Evolutionary conservation across 2,113 vertebrate species (phyloP), one percentile per base, ranked within the genome.

Genomic region (Elachura formosa): DNA sequence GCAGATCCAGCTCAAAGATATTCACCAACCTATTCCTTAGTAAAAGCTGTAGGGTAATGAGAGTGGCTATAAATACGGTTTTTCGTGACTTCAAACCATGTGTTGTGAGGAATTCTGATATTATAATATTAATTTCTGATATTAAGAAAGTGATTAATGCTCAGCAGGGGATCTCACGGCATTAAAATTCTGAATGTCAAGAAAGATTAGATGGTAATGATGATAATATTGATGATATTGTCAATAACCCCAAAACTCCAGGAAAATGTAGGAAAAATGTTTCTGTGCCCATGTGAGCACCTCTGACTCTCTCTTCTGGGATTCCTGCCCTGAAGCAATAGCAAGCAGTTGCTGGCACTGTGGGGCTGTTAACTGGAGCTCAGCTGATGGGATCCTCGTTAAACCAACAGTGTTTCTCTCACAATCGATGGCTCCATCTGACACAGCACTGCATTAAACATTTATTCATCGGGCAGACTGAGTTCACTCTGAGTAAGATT

Each of bases 351-450:
- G 40, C 80, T 72, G 87, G 89, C 89, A 36, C 58, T 43, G 38
- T 55, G 89, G 82, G 69, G 56, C 29, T 78, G 73, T 78, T 89
- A 84, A 75, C 25, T 61, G 1, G 1, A 31, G 40, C 77, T 90
- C 79, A 90, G 31, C 55, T 84, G 86, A 94, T 62, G 84, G 82
- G 49, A 31, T 66, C 11, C 76, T 94, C 33, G 0, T 80, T 88
- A 95, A 88, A 92, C 59, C 69, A 83, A 45, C n/a, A 72, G 49
- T 1, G 0, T 26, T 86, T 66, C 46, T 71, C 79, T 90, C 45
- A 38, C 84, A 81, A 82, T 94, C 71, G 8, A 92, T 91, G 84
- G 79, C 77, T 92, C 89, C 66, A 29, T 61, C 96, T 54, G 58
- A 63, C 71, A 71, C 4, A 0, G 63, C 56, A 59, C 77, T 90